phyloP scores from a whole-genome alignment of 1,140 invertebrate genomes.

The Homarus americanus region DNA sequence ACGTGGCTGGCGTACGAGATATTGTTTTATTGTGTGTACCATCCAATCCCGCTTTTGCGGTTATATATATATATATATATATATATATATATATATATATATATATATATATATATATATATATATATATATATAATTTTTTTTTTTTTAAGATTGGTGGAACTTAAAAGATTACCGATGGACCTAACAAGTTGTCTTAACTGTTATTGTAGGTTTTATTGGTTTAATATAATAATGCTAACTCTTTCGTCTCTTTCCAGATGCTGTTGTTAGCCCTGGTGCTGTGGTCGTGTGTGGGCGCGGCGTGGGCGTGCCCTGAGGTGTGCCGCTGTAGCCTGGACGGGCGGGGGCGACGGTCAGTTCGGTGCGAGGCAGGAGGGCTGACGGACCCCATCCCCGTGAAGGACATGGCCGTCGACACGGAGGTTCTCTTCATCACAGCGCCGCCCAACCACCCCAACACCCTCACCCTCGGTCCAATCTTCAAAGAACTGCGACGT shows the following conservation, averaged over 20 bases:
- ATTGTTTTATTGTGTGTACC: too few relatives aligned
- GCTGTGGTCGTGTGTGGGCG: constrained; percentile 19
- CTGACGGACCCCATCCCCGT: constrained; percentile 79
- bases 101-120: constrained; percentile 43
- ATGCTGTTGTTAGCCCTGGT: constrained; percentile 11
- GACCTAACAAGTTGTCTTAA: too few relatives aligned
- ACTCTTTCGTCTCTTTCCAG: background rate
- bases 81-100: background rate
- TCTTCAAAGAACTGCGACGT: constrained; percentile 84
- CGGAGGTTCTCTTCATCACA: constrained; percentile 84
- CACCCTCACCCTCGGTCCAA: constrained; percentile 85
- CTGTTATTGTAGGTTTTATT: too few relatives aligned
- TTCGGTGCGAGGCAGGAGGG: constrained; percentile 81
- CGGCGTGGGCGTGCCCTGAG: constrained; percentile 74
- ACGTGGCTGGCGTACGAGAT: too few relatives aligned
- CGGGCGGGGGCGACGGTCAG: constrained; percentile 76
- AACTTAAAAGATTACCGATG: too few relatives aligned
- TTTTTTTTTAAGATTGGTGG: too few relatives aligned
- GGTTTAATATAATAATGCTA: too few relatives aligned
- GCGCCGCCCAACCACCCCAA: constrained; percentile 84
- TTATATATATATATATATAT: background rate
- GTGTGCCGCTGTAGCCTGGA: constrained; percentile 77
- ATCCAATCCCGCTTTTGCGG: too few relatives aligned
- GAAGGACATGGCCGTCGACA: constrained; percentile 47
- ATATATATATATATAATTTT: constrained; percentile 27